Conservation (phyloP, 35 echinoderm and acorn worm genomes). For the Lytechinus variegatus region DNA sequence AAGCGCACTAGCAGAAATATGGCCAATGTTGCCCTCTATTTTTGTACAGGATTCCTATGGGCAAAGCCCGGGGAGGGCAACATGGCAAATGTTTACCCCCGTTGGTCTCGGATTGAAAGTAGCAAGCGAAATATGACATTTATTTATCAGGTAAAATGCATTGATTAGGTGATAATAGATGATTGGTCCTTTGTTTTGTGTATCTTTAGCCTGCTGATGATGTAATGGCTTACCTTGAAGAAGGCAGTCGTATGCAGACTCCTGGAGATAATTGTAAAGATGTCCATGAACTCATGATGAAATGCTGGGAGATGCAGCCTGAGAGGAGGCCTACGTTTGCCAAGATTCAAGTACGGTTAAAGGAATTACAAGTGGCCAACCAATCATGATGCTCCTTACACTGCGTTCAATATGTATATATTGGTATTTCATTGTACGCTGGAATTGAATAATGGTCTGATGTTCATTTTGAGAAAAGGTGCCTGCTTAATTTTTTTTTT, state of each 20-base stretch:
- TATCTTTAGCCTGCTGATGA: slow-evolving; percentile 30
- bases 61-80: too few relatives aligned
- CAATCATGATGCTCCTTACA: neutral
- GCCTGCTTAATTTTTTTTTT: neutral
- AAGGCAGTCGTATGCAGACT: neutral
- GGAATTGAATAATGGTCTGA: neutral
- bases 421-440: neutral
- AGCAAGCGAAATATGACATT: too few relatives aligned
- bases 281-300: slow-evolving; percentile 4
- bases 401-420: neutral
- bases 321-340: neutral
- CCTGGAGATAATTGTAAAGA: slow-evolving; percentile 26
- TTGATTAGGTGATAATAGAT: too few relatives aligned
- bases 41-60: too few relatives aligned
- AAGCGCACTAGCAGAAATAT: too few relatives aligned
- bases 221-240: neutral
- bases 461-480: neutral
- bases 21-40: too few relatives aligned
- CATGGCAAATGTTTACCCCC: too few relatives aligned
- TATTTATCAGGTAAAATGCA: too few relatives aligned
- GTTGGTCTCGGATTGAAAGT: too few relatives aligned
- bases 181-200: neutral
- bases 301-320: neutral
- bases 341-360: neutral
- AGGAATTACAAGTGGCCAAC: neutral